Conservation (phyloP, 2,888 invertebrate genomes). For the Perizoma flavofasciatum region DNA sequence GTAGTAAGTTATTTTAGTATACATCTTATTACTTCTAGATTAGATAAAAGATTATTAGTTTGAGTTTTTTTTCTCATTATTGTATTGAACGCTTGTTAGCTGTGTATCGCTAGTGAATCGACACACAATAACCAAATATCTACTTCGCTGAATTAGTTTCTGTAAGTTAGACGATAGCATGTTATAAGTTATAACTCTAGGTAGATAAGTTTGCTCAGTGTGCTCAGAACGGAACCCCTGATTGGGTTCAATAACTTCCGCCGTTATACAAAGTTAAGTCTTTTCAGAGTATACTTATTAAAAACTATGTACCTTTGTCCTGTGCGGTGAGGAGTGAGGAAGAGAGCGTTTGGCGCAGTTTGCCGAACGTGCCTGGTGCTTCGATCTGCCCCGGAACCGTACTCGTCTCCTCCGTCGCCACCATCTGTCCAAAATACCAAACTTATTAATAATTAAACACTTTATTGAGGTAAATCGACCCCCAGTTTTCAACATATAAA, state of each 20-base stretch:
- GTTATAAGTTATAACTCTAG: constrained; percentile 14
- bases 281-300: constrained; percentile 20
- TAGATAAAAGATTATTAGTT: too few species aligned
- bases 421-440: constrained; percentile 86
- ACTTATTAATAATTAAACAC: constrained; percentile 1
- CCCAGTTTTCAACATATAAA: constrained; percentile 15
- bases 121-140: constrained; percentile 3
- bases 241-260: constrained; percentile 26
- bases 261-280: constrained; percentile 22
- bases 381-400: constrained; percentile 84
- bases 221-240: constrained; percentile 21
- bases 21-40: too few species aligned
- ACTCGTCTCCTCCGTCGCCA: constrained; percentile 90
- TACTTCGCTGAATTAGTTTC: constrained; percentile 1
- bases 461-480: constrained; percentile 23
- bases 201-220: constrained; percentile 13
- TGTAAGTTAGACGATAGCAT: constrained; percentile 15
- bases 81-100: constrained; percentile 15
- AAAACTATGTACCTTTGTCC: constrained; percentile 87
- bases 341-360: constrained; percentile 91
- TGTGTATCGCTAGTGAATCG: constrained; percentile 5
- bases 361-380: constrained; percentile 90
- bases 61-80: too few species aligned
- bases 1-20: too few species aligned
- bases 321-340: constrained; percentile 92